Conservation (phyloP, 2,797 vertebrate genomes). For the Merluccius polli region DNA sequence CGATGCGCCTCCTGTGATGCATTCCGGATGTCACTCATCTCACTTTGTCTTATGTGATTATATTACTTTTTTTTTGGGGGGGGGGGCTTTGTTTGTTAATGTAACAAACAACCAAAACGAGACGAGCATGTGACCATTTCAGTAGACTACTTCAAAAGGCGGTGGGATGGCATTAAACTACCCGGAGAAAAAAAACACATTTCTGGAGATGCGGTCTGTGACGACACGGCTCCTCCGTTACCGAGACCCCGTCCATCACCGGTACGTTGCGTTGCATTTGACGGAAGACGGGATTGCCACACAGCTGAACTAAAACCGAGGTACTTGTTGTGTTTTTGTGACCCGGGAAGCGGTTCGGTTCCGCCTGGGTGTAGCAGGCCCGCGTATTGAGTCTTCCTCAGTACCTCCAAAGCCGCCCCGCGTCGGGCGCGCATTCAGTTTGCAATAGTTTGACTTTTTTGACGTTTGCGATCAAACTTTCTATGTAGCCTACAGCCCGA, state of each 20-base stretch:
- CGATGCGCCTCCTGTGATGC: conserved; percentile 45
- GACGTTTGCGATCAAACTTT: neutral
- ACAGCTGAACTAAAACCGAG: neutral
- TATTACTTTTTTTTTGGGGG: too few relatives aligned
- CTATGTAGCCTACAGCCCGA: neutral
- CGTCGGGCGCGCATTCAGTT: neutral
- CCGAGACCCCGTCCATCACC: neutral
- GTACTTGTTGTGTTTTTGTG: too few relatives aligned
- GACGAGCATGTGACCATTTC: neutral
- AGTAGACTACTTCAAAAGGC: neutral
- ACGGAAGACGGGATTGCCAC: neutral
- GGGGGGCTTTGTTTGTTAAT: neutral
- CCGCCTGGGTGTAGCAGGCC: too few relatives aligned
- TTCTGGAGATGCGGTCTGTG: neutral
- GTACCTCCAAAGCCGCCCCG: neutral
- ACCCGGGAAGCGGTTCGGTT: too few relatives aligned
- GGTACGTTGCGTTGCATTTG: neutral
- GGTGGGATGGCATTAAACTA: neutral
- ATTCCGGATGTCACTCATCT: conserved; percentile 65
- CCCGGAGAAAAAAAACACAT: neutral
- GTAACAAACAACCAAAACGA: neutral
- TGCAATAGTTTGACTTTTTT: neutral
- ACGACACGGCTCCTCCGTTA: neutral
- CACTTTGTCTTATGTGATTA: conserved; percentile 33
- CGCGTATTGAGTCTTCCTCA: neutral